phyloP scores from a whole-genome alignment of 2,113 vertebrate genomes.

The Rissa tridactyla region DNA sequence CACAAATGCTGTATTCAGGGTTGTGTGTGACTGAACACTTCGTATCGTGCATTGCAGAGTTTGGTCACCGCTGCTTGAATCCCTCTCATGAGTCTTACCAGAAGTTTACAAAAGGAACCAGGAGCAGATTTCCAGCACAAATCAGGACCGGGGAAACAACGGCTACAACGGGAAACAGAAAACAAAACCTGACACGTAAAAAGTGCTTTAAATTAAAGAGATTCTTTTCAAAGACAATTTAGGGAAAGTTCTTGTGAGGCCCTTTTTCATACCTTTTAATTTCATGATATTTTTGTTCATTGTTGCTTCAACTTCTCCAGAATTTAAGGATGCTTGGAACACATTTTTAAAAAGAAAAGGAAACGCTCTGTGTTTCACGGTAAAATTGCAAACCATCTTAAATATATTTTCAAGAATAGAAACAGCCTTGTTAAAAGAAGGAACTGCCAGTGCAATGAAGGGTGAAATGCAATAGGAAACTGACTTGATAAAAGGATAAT shows the following conservation, averaged over 20 bases:
- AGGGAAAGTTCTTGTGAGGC: neutral
- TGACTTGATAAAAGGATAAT: slow-evolving; percentile 66
- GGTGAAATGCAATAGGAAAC: slow-evolving; percentile 70
- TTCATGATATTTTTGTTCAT: neutral
- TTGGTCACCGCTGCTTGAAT: neutral
- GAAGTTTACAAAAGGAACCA: neutral
- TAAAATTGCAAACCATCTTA: slow-evolving; percentile 31
- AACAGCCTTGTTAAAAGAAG: slow-evolving; percentile 44
- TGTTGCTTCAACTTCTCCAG: neutral
- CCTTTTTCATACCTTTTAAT: neutral
- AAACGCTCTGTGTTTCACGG: neutral
- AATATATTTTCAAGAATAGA: slow-evolving; percentile 40
- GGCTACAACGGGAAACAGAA: neutral
- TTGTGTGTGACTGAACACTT: neutral
- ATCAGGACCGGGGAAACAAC: neutral
- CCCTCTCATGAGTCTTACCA: neutral
- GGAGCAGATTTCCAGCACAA: neutral
- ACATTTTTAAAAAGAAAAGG: neutral
- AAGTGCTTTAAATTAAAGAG: neutral
- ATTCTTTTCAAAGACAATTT: neutral
- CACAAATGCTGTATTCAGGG: neutral
- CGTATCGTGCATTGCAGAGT: accelerated
- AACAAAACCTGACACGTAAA: neutral
- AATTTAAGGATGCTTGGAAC: neutral
- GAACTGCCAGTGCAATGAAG: slow-evolving; percentile 49